Base-by-base conservation (phyloP, 1,140 invertebrate species). In the Hydropsyche tenuis region DNA sequence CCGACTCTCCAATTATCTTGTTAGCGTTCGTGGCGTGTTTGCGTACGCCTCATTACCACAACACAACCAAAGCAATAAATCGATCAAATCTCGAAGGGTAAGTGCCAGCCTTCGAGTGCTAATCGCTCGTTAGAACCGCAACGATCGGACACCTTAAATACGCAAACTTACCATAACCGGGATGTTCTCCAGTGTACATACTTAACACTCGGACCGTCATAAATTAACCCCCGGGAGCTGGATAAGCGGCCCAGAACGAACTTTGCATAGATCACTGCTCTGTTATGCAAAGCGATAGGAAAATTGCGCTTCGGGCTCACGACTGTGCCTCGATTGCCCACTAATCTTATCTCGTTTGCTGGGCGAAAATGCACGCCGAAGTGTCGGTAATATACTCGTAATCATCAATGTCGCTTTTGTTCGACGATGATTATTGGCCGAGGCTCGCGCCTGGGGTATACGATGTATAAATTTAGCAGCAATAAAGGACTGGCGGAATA, bases 211-310 rank as follows among this genome's bases (percentile, higher is more conserved):
- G 30, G 30, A 37, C 9, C 30, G 30, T 64, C 56, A 72, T 72
- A 72, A 72, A 72, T 72, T 42, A 56, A 16, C 12, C 22, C 56
- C n/a, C 51, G 27, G 30, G 30, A 37, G 30, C 9, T n/a, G n/a
- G n/a, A n/a, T n/a, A n/a, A n/a, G 18, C 45, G 45, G 27, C 11
- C 37, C 63, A 45, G 63, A 16, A 43, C n/a, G n/a, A n/a, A n/a
- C n/a, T n/a, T n/a, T n/a, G 30, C 64, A 73, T 75, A 46, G 64
- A 75, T 75, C 74, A 75, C 66, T 56, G 43, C 48, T 75, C 22
- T 23, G 64, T 75, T 75, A 69, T 72, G 63, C 69, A 69, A 75
- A 75, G 72, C 68, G 69, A 73, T 72, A 46, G 43, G 70, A 68
- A 75, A 69, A 75, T 75, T 75, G 60, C 56, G 37, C 43, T 23